phyloP scores from a whole-genome alignment of 2,888 invertebrate genomes.

The Drosophila fulvimacula region DNA sequence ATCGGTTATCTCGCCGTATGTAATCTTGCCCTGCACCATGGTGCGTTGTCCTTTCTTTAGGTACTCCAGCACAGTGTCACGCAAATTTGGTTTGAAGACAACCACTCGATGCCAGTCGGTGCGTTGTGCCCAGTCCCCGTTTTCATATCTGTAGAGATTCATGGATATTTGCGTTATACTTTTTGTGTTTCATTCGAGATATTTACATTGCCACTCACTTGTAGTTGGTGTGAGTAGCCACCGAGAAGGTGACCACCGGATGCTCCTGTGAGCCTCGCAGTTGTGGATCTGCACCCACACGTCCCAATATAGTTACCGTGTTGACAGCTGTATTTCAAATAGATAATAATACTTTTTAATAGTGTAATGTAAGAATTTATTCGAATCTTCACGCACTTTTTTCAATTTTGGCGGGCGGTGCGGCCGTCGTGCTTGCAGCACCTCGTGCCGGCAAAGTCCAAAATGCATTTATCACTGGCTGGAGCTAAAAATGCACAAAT shows the following conservation, averaged over 20 bases:
- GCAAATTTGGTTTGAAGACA: constrained; percentile 93
- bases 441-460: constrained; percentile 57
- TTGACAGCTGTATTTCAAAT: constrained; percentile 88
- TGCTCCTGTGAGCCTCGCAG: constrained; percentile 92
- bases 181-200: background rate
- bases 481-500: constrained; percentile 35
- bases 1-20: constrained; percentile 93
- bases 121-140: constrained; percentile 92
- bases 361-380: background rate
- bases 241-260: constrained; percentile 94
- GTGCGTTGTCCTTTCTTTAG: constrained; percentile 94
- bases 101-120: constrained; percentile 97
- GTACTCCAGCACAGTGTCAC: constrained; percentile 91
- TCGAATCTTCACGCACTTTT: constrained; percentile 62
- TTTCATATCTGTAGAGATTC: constrained; percentile 86
- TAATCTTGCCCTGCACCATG: constrained; percentile 92
- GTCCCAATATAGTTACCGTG: constrained; percentile 92
- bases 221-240: constrained; percentile 95
- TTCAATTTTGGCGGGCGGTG: constrained; percentile 79
- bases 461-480: constrained; percentile 51
- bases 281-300: constrained; percentile 95
- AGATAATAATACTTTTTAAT: background rate
- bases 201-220: constrained; percentile 84
- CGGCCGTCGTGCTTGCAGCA: constrained; percentile 45
- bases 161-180: background rate